Evolutionary conservation across 1,140 invertebrate species (phyloP).

Genomic region (Microvelia longipes): DNA sequence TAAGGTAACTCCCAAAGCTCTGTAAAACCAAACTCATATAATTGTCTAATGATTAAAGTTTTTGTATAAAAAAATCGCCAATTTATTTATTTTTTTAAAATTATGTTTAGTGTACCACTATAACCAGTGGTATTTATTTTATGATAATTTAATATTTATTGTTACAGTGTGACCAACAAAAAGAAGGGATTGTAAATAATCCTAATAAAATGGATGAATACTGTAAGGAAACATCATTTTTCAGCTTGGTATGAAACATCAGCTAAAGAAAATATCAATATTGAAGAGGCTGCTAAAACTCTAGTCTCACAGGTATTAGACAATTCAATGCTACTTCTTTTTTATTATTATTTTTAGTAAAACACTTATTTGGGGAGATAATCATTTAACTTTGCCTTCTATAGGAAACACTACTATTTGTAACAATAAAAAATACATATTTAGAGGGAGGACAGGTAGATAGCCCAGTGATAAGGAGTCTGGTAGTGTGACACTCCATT

Average conservation of each 20-base stretch:
- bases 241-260: conserved; percentile 95
- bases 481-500: not conserved
- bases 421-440: not conserved
- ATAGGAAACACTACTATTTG: not conserved
- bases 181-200: conserved; percentile 75
- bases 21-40: too few relatives aligned
- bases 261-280: conserved; percentile 96
- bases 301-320: conserved; percentile 67
- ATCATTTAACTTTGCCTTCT: not conserved
- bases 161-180: conserved; percentile 80
- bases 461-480: not conserved
- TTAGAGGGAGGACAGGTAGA: not conserved
- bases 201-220: conserved; percentile 83
- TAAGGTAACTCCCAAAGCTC: too few relatives aligned
- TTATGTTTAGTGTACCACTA: too few relatives aligned
- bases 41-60: too few relatives aligned
- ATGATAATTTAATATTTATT: too few relatives aligned
- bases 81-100: too few relatives aligned
- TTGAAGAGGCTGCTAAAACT: conserved; percentile 84
- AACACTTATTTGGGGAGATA: not conserved
- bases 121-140: too few relatives aligned
- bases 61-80: too few relatives aligned
- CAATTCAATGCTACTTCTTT: not conserved
- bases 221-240: conserved; percentile 86
- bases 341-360: not conserved